These are phyloP conservation scores for Leucoma salicis DNA, from an alignment of 2,888 invertebrate genomes.

Conservation along the genomic window DNA sequence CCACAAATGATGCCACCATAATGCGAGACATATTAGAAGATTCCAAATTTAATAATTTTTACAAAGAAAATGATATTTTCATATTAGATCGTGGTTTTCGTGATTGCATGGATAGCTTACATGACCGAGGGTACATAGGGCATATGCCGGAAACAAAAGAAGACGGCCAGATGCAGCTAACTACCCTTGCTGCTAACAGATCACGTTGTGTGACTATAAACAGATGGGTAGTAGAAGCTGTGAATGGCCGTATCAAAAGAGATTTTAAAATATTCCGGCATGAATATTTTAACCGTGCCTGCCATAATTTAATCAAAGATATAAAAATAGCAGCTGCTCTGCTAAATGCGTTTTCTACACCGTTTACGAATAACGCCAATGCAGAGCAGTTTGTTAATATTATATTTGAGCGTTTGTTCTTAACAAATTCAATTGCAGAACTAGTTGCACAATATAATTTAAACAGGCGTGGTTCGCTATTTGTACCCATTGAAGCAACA, in stretches of 20 bases:
- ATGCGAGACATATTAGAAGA: slow-evolving; percentile 3
- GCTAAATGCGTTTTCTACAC: too few species aligned
- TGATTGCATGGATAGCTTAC: slow-evolving; percentile 6
- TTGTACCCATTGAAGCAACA: too few species aligned
- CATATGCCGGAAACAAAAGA: slow-evolving; percentile 13
- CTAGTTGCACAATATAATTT: too few species aligned
- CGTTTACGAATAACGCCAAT: too few species aligned
- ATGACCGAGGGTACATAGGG: slow-evolving; percentile 5
- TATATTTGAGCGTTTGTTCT: too few species aligned
- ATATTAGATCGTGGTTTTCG: slow-evolving; percentile 12
- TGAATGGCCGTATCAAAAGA: slow-evolving; percentile 8
- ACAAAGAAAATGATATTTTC: slow-evolving; percentile 7
- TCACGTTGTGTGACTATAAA: slow-evolving; percentile 9
- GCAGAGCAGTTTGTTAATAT: too few species aligned
- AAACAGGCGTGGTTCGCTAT: too few species aligned
- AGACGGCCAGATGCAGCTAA: slow-evolving; percentile 9
- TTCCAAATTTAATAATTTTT: slow-evolving; percentile 3
- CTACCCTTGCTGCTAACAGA: slow-evolving; percentile 8
- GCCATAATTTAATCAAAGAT: too few species aligned
- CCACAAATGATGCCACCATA: background rate
- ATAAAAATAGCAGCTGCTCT: too few species aligned
- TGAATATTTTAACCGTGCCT: too few species aligned
- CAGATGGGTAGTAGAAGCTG: slow-evolving; percentile 14
- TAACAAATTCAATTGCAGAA: too few species aligned
- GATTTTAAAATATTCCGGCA: slow-evolving; percentile 1